Conservation (phyloP, 92 coral and sea anemone species). For the Paragorgia papillata region DNA sequence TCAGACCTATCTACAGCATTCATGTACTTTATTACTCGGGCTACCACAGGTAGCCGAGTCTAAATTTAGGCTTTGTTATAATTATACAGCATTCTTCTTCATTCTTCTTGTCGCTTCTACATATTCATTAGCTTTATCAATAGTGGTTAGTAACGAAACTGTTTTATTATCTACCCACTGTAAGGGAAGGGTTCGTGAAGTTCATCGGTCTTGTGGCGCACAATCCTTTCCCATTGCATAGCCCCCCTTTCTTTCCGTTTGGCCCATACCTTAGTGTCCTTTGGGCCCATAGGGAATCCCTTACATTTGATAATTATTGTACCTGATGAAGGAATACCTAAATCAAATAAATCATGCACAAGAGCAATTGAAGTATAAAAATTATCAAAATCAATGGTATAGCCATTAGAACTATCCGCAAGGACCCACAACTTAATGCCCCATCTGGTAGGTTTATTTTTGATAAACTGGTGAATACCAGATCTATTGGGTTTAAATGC, state of each 20-base stretch:
- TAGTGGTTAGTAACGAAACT: conserved; percentile 58
- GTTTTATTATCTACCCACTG: conserved; percentile 65
- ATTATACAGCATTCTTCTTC: conserved; percentile 36
- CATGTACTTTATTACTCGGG: conserved; percentile 58
- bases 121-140: conserved; percentile 57
- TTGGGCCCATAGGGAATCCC: conserved; percentile 57
- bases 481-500: conserved; percentile 65
- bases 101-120: conserved; percentile 34
- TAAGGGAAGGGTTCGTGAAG: conserved; percentile 40
- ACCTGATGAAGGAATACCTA: conserved; percentile 58
- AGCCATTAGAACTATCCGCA: conserved; percentile 66
- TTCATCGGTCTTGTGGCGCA: too few relatives aligned
- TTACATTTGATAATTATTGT: conserved; percentile 49
- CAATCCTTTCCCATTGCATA: conserved; percentile 64
- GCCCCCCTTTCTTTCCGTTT: conserved; percentile 45
- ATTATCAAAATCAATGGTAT: conserved; percentile 67
- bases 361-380: conserved; percentile 58
- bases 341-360: conserved; percentile 49
- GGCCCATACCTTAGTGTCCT: conserved; percentile 67
- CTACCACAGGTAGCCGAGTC: conserved; percentile 47
- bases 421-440: conserved; percentile 59
- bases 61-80: conserved; percentile 33
- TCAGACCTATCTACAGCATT: conserved; percentile 63
- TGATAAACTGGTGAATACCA: conserved; percentile 63
- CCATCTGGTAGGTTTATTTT: conserved; percentile 51